A percentile compares a stretch with the other conserved stretches of the same genome.
phyloP scores from a whole-genome alignment of 2,113 vertebrate genomes.

The Numenius arquata region DNA sequence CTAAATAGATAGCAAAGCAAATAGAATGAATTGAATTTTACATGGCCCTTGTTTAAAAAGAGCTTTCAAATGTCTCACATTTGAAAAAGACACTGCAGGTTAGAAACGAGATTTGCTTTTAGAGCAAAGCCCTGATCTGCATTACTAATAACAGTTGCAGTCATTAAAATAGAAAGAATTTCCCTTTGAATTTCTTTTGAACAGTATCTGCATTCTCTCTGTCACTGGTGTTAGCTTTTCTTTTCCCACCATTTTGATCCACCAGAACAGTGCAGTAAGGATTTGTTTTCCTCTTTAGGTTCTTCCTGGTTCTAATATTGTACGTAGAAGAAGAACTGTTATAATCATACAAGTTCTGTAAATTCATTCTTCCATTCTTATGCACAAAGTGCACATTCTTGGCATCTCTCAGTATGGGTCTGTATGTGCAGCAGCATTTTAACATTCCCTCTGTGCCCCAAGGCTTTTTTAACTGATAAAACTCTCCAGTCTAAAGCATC shows the following conservation, averaged over 20 bases:
- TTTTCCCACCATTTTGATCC: neutral
- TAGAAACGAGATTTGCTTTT: slow-evolving; percentile 1
- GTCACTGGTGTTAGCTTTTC: neutral
- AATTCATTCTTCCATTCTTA: neutral
- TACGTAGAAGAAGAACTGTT: neutral
- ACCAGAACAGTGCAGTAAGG: neutral
- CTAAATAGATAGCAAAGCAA: neutral
- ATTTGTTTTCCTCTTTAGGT: neutral
- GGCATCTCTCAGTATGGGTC: neutral
- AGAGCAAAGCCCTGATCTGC: slow-evolving; percentile 35
- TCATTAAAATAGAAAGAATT: slow-evolving; percentile 5
- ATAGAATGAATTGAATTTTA: neutral
- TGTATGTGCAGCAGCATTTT: neutral
- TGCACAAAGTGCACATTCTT: neutral
- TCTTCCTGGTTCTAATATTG: neutral
- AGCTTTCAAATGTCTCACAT: neutral
- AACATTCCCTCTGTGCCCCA: neutral
- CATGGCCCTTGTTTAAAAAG: neutral
- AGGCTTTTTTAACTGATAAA: neutral
- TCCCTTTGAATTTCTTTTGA: slow-evolving; percentile 16
- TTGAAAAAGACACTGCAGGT: neutral
- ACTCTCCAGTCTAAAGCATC: neutral
- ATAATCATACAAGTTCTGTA: neutral
- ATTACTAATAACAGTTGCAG: slow-evolving; percentile 20
- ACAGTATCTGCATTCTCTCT: neutral